Percentiles rank a stretch among this genome's conserved stretches.
Conservation (phyloP, 1,140 invertebrate species). For the Drosophila subobscura region DNA sequence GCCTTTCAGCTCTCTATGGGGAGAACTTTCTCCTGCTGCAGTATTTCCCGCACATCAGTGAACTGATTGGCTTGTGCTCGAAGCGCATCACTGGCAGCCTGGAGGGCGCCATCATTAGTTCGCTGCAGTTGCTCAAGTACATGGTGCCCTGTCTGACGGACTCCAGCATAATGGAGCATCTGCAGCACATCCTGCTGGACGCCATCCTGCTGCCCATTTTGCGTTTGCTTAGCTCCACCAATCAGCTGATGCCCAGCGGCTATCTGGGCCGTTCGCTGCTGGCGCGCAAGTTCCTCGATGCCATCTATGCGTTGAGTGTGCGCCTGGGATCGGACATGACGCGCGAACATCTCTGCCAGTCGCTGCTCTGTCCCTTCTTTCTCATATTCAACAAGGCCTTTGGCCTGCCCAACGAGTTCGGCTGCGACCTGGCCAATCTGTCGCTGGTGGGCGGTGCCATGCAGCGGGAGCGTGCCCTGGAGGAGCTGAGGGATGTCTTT, state of each 20-base stretch:
- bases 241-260: constrained; percentile 91
- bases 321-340: constrained; percentile 94
- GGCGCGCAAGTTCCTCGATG: constrained; percentile 91
- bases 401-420: constrained; percentile 86
- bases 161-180: constrained; percentile 92
- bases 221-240: constrained; percentile 89
- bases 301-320: constrained; percentile 90
- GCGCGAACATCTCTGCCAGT: constrained; percentile 89
- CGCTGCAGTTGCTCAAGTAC: constrained; percentile 91
- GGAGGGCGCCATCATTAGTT: constrained; percentile 95
- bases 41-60: constrained; percentile 96
- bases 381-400: constrained; percentile 93
- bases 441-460: constrained; percentile 25
- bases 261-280: constrained; percentile 88
- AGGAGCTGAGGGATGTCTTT: constrained; percentile 92
- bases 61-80: constrained; percentile 90
- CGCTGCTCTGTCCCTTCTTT: constrained; percentile 91
- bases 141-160: constrained; percentile 93
- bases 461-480: constrained; percentile 85
- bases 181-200: constrained; percentile 90
- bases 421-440: constrained; percentile 56
- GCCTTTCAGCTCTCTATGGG: constrained; percentile 55
- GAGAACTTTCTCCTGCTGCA: constrained; percentile 92
- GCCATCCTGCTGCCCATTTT: constrained; percentile 91
- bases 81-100: constrained; percentile 91